Percentiles rank a stretch among this genome's conserved stretches.
phyloP scores from a whole-genome alignment of 2,113 vertebrate genomes.

The Periophthalmodon schlosseri region DNA sequence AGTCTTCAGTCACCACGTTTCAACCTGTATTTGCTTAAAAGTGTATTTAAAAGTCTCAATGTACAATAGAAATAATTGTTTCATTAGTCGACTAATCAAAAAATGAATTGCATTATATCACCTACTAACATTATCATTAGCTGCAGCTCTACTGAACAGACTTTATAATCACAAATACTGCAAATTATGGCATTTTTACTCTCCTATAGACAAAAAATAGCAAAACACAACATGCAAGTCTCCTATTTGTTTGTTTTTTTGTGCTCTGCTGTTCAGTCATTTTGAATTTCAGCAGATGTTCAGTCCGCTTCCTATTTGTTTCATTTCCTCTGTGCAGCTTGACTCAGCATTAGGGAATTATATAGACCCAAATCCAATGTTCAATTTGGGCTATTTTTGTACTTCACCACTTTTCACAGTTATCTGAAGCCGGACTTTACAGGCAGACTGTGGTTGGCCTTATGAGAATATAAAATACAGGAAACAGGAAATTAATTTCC shows the following conservation, averaged over 20 bases:
- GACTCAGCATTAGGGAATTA: background rate
- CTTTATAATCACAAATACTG: background rate
- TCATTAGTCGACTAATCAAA: too few species aligned
- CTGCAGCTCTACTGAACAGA: too few species aligned
- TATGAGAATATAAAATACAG: constrained; percentile 1
- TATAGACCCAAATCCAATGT: background rate
- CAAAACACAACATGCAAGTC: too few species aligned
- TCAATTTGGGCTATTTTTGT: background rate
- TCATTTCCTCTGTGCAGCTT: background rate
- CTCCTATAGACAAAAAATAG: too few species aligned
- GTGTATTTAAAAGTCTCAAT: too few species aligned
- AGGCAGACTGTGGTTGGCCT: background rate
- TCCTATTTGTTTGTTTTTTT: background rate
- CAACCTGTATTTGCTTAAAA: too few species aligned
- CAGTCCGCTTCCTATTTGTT: background rate
- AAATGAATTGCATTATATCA: too few species aligned
- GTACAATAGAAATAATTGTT: too few species aligned
- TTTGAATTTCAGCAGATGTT: background rate
- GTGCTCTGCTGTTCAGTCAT: background rate
- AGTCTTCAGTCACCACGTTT: too few species aligned
- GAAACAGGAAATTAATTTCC: background rate
- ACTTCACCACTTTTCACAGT: background rate
- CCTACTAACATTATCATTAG: too few species aligned
- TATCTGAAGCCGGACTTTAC: background rate
- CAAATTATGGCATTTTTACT: background rate